Evolutionary conservation across 2,797 vertebrate species (phyloP), one percentile per base, ranked within the genome.

Genomic region (Pseudochaenichthys georgianus): DNA sequence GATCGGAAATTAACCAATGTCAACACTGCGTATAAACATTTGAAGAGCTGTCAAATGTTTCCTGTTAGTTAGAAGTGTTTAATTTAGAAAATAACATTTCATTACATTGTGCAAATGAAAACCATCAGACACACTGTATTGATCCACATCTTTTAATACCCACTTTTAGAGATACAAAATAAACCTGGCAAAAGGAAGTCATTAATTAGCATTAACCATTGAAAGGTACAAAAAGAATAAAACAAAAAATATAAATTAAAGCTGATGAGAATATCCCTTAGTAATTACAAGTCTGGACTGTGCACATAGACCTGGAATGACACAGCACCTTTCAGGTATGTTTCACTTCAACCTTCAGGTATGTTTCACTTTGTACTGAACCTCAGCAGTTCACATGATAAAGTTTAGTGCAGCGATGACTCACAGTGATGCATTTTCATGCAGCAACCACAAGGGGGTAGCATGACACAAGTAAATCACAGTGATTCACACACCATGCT

Each of bases 391-490:
- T 57, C 10, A 38, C 23, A 34, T 1, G 11, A 43, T 3, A 28
- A 43, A 64, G 41, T n/a, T 38, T 38, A 9, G 31, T n/a, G 13
- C 8, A 2, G 31, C 11, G 5, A 23, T 3, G n/a, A 84, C 50
- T 69, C 57, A 76, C 55, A 77, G 58, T 76, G 76, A 79, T 80
- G 89, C 72, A 85, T 52, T 85, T 80, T 28, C 53, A 66, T 0
- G 21, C 10, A 38, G 51, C 13, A 10, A 17, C 89, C 93, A 92
- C 89, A 70, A 74, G 92, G 51, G 82, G 89, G 90, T 1, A 78
- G 83, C 77, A 84, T 64, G 50, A 67, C 81, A 83, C 74, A 68
- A 78, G 38, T 59, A 47, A 81, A 82, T 45, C 17, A 41, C 54
- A 64, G 42, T 12, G 42, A 59, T 45, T 3, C 21, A 53, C 19